Base-by-base conservation (phyloP, 2,888 invertebrate species). In the Cenopis cana region DNA sequence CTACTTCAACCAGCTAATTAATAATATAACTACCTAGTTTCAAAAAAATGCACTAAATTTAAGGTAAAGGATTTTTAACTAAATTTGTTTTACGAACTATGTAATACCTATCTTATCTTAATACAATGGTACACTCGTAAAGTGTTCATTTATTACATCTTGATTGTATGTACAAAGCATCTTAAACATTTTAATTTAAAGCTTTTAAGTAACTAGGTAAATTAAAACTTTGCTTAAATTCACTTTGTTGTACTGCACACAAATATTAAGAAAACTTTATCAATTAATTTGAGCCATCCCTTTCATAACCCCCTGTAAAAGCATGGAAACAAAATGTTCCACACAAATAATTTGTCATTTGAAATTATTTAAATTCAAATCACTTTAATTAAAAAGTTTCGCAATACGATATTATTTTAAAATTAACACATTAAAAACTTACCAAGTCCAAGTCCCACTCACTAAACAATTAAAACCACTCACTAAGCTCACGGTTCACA, bases 401-500 rank as follows among this genome's bases (percentile, higher is more conserved):
- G 29, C 14, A 29, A 55, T 49, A 49, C 10, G 9, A 8, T 17
- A 60, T 1, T 12, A n/a, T 38, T 36, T 20, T 24, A 38, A 36
- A 9, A 36, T 29, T 50, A 57, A 20, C 17, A 60, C 18, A 10
- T 50, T 24, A n/a, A 0, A 61, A 62, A 69, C 69, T 69, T 69
- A 69, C 69, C 64, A 50, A 59, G 36, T 52, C 50, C 41, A 20
- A 57, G 59, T 36, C 68, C 41, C 50, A 52, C 69, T 12, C 57
- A 69, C 64, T 56, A 69, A 62, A 62, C 17, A 52, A 52, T 69
- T 69, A 29, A 54, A 54, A 59, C 14, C 64, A 65, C 57, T 49
- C 69, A 69, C 69, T 14, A 49, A 69, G 33, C 69, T 54, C 68
- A 64, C 69, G 12, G 49, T 38, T 36, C 69, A 64, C 69, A 18